Evolutionary conservation across 2,888 invertebrate genomes (phyloP), one percentile per base, ranked within the genome.

Genomic region (Polyommatus iphigenia): DNA sequence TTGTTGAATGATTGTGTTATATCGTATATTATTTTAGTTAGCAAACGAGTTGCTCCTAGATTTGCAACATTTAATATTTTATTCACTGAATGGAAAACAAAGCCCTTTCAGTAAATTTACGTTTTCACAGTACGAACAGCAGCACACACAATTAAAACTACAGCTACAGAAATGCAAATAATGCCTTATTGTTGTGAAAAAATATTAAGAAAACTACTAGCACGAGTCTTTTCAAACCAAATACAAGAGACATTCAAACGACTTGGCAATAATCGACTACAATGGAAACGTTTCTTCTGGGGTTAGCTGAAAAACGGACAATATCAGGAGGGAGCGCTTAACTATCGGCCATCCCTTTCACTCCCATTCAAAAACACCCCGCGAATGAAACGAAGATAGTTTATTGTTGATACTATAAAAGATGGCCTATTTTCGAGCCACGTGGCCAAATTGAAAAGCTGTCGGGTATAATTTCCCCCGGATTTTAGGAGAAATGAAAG

Each of bases 351-450:
- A 71, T 83, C 82, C 76, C 81, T 80, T 73, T 83, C 80, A 80
- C 79, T 54, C 80, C 78, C 78, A 77, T 80, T 76, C 78, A 78
- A 80, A 80, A 77, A 79, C 80, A 78, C 78, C 76, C 79, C 71
- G 80, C 77, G 86, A 89, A 83, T 79, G 87, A 82, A 88, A 89
- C 81, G 80, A 86, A 78, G 79, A 82, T 81, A 83, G 84, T 85
- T 84, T 84, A 85, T 87, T 87, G 86, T 87, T 87, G 85, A 87
- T 86, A 86, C 78, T 78, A 91, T 89, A 91, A 90, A 87, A 85
- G 89, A 81, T 91, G 92, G 91, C 92, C 92, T 85, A 91, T 90
- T 91, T 92, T 87, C 87, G 73, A 80, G 87, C 87, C 92, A 91
- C 91, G 91, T 91, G 91, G 88, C 84, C 79, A 78, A 81, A 80